Evolutionary conservation across 2,888 invertebrate genomes (phyloP).

Genomic region (Calameuta idolon): DNA sequence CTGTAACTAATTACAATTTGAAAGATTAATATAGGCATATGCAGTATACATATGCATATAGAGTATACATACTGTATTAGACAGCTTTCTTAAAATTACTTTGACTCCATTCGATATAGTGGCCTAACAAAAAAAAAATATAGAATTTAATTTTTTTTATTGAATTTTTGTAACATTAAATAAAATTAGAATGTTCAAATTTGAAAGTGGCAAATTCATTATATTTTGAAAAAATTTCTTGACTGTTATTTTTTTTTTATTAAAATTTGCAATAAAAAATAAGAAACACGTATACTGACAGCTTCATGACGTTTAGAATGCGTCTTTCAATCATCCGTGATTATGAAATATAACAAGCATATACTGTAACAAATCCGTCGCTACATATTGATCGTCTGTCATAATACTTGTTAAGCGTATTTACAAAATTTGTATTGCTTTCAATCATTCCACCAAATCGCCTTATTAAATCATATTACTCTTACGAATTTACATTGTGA

Average conservation of each 20-base stretch:
- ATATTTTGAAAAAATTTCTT: not conserved
- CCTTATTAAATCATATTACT: not conserved
- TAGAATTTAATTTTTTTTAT: not conserved
- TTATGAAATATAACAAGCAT: conserved; percentile 10
- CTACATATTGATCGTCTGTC: conserved; percentile 19
- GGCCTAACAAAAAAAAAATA: not conserved
- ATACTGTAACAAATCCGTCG: conserved; percentile 13
- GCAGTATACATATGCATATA: too few relatives aligned
- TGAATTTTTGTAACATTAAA: not conserved
- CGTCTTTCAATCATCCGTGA: conserved; percentile 18
- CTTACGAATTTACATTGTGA: not conserved
- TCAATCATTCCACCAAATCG: not conserved
- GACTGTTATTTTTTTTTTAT: not conserved
- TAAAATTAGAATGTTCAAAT: not conserved
- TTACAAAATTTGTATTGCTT: not conserved
- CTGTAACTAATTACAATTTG: not conserved
- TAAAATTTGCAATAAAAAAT: not conserved
- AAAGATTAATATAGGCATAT: not conserved
- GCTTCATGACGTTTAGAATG: conserved; percentile 17
- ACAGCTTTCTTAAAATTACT: not conserved
- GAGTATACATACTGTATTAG: not conserved
- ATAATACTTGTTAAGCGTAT: not conserved
- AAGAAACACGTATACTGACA: not conserved
- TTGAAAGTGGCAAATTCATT: not conserved
- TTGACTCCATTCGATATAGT: not conserved